These are phyloP conservation scores for Achlya flavicornis DNA, from an alignment of 2,888 invertebrate genomes.

Conservation along the genomic window DNA sequence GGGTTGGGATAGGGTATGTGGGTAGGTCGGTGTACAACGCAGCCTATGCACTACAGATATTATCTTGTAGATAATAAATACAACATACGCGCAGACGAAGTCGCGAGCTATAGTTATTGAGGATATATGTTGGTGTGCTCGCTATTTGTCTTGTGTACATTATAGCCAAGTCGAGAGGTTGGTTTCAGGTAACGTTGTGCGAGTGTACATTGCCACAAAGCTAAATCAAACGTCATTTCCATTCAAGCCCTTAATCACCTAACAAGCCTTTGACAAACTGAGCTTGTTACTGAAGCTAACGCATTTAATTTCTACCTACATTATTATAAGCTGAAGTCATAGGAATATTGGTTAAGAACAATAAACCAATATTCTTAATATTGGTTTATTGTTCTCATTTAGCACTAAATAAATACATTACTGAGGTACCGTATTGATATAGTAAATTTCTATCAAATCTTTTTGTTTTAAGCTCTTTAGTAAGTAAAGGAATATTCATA, in stretches of 20 bases:
- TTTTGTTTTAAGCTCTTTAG: too few relatives aligned
- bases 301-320: constrained; percentile 21
- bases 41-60: too few relatives aligned
- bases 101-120: background rate
- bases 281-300: constrained; percentile 42
- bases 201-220: constrained; percentile 46
- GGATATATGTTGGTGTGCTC: background rate
- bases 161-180: constrained; percentile 5
- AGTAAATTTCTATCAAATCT: background rate
- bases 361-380: too few relatives aligned
- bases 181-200: constrained; percentile 17
- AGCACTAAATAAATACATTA: too few relatives aligned
- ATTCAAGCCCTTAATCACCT: constrained; percentile 65
- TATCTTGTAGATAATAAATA: too few relatives aligned
- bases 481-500: too few relatives aligned
- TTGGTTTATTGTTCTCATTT: background rate
- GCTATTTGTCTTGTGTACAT: constrained; percentile 1
- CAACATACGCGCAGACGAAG: too few relatives aligned
- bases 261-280: constrained; percentile 63
- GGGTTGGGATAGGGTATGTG: too few relatives aligned
- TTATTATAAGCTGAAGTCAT: constrained; percentile 15
- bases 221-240: constrained; percentile 70
- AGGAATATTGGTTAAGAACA: constrained; percentile 13
- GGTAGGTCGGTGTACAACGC: too few relatives aligned
- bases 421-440: background rate